These are phyloP conservation scores for Harpalus rubripes DNA, from an alignment of 2,888 invertebrate genomes.

Conservation along the genomic window DNA sequence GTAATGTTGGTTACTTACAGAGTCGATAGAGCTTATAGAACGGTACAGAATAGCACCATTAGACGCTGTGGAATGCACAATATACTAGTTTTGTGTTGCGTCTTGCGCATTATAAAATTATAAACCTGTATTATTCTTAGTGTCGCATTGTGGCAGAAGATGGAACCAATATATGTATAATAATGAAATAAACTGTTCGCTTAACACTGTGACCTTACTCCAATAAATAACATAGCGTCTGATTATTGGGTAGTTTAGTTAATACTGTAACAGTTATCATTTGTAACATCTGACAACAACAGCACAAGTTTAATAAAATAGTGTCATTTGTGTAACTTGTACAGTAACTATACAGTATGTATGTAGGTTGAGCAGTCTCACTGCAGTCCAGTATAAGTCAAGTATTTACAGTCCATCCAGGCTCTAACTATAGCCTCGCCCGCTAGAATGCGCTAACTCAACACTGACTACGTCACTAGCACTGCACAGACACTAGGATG, in stretches of 20 bases:
- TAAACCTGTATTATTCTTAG: background rate
- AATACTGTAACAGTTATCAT: constrained; percentile 64
- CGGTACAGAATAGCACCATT: too few species aligned
- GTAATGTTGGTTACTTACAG: too few species aligned
- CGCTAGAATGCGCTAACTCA: background rate
- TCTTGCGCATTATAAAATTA: too few species aligned
- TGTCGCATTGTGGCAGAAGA: background rate
- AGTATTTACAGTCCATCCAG: background rate
- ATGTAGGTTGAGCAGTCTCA: background rate
- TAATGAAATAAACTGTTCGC: background rate
- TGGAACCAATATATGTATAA: background rate
- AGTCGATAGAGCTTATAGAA: too few species aligned
- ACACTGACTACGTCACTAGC: background rate
- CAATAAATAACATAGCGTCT: constrained; percentile 63
- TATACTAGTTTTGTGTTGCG: too few species aligned
- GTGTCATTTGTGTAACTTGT: constrained; percentile 54
- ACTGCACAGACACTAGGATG: constrained; percentile 7
- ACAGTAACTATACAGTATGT: constrained; percentile 14
- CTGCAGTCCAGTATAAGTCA: background rate
- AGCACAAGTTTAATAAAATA: constrained; percentile 61
- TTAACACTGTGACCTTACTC: constrained; percentile 60
- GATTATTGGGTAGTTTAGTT: constrained; percentile 55
- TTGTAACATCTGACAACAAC: constrained; percentile 60
- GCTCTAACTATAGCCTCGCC: constrained; percentile 6
- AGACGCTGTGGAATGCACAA: too few species aligned